Percentiles rank a stretch among this genome's conserved stretches.
phyloP scores from a whole-genome alignment of 2,888 invertebrate genomes.

The Eupithecia centaureata region DNA sequence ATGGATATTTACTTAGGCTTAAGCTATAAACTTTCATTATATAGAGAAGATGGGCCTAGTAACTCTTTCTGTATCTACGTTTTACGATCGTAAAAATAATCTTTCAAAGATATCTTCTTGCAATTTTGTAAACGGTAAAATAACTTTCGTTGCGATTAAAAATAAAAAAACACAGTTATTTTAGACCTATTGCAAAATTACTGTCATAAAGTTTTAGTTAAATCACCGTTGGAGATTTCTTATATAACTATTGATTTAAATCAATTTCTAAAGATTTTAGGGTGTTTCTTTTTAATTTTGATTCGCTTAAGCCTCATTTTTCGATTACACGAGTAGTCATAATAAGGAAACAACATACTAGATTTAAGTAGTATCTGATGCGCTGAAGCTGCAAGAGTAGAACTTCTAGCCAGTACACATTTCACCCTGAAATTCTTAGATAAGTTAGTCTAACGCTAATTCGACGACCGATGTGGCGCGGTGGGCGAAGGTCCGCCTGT shows the following conservation, averaged over 20 bases:
- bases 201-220: neutral
- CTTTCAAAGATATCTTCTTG: neutral
- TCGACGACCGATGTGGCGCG: too few relatives aligned
- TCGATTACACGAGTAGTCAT: too few relatives aligned
- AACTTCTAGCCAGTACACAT: too few relatives aligned
- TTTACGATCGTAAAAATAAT: neutral
- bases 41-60: neutral
- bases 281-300: neutral
- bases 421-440: too few relatives aligned
- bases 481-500: too few relatives aligned
- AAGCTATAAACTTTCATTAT: neutral
- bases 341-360: too few relatives aligned
- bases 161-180: neutral
- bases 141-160: neutral
- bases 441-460: too few relatives aligned
- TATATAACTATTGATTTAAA: neutral
- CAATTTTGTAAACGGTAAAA: neutral
- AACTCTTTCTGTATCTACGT: neutral
- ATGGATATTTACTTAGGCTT: neutral
- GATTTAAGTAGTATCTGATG: too few relatives aligned
- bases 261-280: neutral
- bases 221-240: neutral
- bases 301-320: neutral
- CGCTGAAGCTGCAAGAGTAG: too few relatives aligned
- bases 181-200: slow-evolving; percentile 6